Evolutionary conservation across 2,113 vertebrate genomes (phyloP), one percentile per base, ranked within the genome.

Genomic region (Platanista minor): DNA sequence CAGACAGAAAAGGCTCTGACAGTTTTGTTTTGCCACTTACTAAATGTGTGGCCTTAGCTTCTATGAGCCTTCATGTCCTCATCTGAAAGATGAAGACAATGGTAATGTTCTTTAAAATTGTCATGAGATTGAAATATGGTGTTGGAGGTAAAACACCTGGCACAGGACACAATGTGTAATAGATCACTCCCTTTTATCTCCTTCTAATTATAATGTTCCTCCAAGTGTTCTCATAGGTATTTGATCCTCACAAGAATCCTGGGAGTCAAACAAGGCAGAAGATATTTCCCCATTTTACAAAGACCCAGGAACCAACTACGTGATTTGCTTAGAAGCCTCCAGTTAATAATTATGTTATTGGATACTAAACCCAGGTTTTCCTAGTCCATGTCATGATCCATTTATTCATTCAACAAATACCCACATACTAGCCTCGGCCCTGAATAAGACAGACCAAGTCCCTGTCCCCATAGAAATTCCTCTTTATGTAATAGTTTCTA

Each of bases 321-420:
- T 13, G 54, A 52, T 66, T 94, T 89, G 4, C 52, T 67, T 93
- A 87, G 21, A 87, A 89, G 29, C 31, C 39, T 90, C n/a, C n/a
- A 54, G 29, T n/a, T 90, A 88, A 87, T 88, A 85, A 67, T 71
- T 66, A 85, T 23, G 2, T 80, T 31, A 85, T 6, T 94, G 6
- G n/a, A 23, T 64, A 87, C 17, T 87, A 93, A 96, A 75, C 17
- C 13, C 13, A 78, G 33, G 33, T 62, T 87, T 93, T 89, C 20
- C 66, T 78, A 88, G 52, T 66, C 3, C 1, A 27, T 33, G 3
- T n/a, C 81, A n/a, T 69, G 4, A 7, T 94, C 15, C 13, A 27
- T 80, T 87, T 95, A 69, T 57, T 95, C 41, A 89, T 18, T 77
- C 46, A 97, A 85, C 20, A 93, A 75, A 87, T 67, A 75, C 43